These are phyloP conservation scores for Sinopyrophorus schimmeli DNA, from an alignment of 2,888 invertebrate species.

Conservation along the genomic window DNA sequence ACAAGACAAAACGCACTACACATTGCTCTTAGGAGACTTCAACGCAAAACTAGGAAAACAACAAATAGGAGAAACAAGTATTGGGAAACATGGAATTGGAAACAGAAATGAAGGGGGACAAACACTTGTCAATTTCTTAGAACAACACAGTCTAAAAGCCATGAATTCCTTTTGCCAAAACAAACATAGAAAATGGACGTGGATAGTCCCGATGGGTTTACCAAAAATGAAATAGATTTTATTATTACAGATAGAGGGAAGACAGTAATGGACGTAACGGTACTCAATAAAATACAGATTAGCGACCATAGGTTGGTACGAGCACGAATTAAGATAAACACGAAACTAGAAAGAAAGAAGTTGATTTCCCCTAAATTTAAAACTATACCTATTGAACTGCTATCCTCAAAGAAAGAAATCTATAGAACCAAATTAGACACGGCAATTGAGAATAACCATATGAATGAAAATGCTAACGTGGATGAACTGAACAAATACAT, in stretches of 20 bases:
- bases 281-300: too few relatives aligned
- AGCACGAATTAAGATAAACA: too few relatives aligned
- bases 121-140: neutral
- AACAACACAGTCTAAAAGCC: neutral
- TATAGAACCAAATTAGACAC: too few relatives aligned
- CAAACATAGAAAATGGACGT: neutral
- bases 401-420: too few relatives aligned
- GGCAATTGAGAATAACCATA: too few relatives aligned
- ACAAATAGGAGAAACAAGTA: neutral
- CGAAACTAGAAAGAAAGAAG: too few relatives aligned
- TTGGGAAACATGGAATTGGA: neutral
- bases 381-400: too few relatives aligned
- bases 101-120: neutral
- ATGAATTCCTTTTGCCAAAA: constrained; percentile 1
- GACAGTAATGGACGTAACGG: too few relatives aligned
- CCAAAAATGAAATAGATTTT: constrained; percentile 1
- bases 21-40: neutral
- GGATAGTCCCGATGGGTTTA: neutral
- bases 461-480: too few relatives aligned
- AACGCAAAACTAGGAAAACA: constrained; percentile 1
- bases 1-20: constrained; percentile 1
- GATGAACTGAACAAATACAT: neutral
- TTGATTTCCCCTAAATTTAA: too few relatives aligned
- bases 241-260: neutral
- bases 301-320: too few relatives aligned